Percentiles rank a stretch among this genome's conserved stretches.
These are phyloP conservation scores for Pyralis farinalis DNA, from an alignment of 2,888 invertebrate genomes.

Conservation along the genomic window DNA sequence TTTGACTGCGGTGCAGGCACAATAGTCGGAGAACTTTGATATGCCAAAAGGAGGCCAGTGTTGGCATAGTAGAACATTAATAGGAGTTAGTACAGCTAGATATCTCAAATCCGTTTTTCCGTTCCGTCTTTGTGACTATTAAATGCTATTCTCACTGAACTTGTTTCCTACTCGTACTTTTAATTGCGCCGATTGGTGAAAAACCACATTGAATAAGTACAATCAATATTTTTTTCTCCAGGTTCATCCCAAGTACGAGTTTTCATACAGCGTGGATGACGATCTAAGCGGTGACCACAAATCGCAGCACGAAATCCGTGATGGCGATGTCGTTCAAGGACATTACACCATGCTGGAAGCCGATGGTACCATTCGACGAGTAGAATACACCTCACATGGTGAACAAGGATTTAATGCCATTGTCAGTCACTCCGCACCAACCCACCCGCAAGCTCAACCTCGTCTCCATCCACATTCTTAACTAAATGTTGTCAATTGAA, in stretches of 20 bases:
- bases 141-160: no score
- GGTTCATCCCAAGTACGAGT: constrained; percentile 70
- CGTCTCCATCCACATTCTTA: background rate
- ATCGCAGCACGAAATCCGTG: constrained; percentile 64
- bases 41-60: no score
- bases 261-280: constrained; percentile 67
- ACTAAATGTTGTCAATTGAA: no score
- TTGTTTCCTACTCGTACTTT: no score
- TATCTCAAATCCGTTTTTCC: no score
- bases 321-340: constrained; percentile 78
- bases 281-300: constrained; percentile 72
- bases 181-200: no score
- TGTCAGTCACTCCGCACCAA: constrained; percentile 35
- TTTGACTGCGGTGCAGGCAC: no score
- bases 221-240: constrained; percentile 17
- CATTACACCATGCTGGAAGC: constrained; percentile 76
- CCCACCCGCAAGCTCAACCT: background rate
- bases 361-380: constrained; percentile 71
- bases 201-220: no score
- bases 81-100: no score
- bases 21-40: no score
- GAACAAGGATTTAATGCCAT: constrained; percentile 60
- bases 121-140: no score
- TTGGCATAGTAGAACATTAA: no score
- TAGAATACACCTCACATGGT: constrained; percentile 71